A percentile compares a stretch with the other conserved stretches of the same genome.
Conservation (phyloP, 2,888 invertebrate species). For the Drosophila neotestacea region DNA sequence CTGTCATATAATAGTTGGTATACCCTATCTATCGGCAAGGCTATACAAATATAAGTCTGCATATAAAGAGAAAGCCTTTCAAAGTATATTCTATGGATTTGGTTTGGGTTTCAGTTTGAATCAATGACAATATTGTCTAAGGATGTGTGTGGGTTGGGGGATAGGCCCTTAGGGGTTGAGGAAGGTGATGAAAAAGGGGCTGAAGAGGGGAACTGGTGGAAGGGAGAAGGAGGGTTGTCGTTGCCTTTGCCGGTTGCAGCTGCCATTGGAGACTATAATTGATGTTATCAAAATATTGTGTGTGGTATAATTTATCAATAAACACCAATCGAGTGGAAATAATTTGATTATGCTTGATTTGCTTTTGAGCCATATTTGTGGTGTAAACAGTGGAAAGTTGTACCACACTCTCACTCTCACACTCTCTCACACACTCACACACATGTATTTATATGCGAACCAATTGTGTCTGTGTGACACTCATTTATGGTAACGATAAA, state of each 20-base stretch:
- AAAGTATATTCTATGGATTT: constrained; percentile 34
- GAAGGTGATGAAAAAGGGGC: background rate
- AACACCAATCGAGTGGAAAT: constrained; percentile 83
- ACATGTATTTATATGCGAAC: background rate
- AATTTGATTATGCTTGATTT: constrained; percentile 83
- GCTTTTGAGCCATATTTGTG: constrained; percentile 80
- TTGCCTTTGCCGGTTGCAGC: constrained; percentile 48
- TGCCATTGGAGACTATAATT: constrained; percentile 81
- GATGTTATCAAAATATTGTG: constrained; percentile 84
- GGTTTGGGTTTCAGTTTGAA: constrained; percentile 48
- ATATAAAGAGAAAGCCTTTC: constrained; percentile 17
- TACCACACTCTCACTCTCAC: constrained; percentile 15
- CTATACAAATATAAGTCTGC: constrained; percentile 13
- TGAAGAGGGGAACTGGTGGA: too few relatives aligned
- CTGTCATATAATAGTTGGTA: background rate
- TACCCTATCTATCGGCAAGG: constrained; percentile 1
- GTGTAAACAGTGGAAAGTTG: constrained; percentile 65
- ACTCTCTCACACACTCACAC: background rate
- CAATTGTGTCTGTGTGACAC: constrained; percentile 26
- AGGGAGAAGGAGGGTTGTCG: background rate
- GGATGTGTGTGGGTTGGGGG: constrained; percentile 17
- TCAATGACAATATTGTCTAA: constrained; percentile 59
- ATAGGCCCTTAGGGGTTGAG: constrained; percentile 8
- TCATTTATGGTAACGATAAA: constrained; percentile 40
- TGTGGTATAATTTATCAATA: constrained; percentile 84